Conservation (phyloP, 2,113 vertebrate genomes). For the Oncorhynchus tshawytscha region DNA sequence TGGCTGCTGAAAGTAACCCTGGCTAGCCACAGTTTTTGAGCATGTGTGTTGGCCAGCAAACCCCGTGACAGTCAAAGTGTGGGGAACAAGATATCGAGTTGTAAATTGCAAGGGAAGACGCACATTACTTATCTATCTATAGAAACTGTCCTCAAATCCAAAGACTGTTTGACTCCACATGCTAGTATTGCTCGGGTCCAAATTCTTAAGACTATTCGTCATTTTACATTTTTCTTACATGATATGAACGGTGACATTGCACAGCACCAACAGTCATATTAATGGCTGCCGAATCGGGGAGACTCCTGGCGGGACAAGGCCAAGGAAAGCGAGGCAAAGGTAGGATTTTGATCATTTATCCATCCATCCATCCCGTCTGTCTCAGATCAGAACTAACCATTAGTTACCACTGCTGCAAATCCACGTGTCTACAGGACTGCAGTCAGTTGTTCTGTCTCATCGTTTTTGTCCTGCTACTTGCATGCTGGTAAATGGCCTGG, state of each 20-base stretch:
- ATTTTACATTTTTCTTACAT: conserved; percentile 73
- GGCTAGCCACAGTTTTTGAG: conserved; percentile 24
- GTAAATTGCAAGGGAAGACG: background rate
- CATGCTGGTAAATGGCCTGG: no score
- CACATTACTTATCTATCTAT: conserved; percentile 23
- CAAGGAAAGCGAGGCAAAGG: conserved; percentile 81
- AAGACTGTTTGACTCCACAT: conserved; percentile 54
- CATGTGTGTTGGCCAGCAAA: conserved; percentile 67
- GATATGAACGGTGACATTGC: conserved; percentile 76
- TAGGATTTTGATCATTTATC: conserved; percentile 71
- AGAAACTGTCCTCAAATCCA: conserved; percentile 21
- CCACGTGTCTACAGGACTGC: no score
- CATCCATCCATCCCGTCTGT: conserved; percentile 47
- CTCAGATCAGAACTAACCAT: conserved; percentile 74
- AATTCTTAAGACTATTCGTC: conserved; percentile 67
- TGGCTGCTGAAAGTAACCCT: conserved; percentile 5
- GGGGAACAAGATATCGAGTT: conserved; percentile 41
- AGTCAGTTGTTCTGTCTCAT: no score
- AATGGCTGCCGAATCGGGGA: conserved; percentile 83
- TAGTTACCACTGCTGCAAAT: conserved; percentile 13
- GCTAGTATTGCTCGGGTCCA: conserved; percentile 39
- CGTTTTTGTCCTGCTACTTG: no score
- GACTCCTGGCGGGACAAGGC: conserved; percentile 79
- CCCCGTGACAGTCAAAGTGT: conserved; percentile 70
- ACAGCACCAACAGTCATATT: conserved; percentile 77